Percentiles rank a stretch among this genome's conserved stretches.
Evolutionary conservation across 2,888 invertebrate species (phyloP).

Genomic region (Vanessa cardui): DNA sequence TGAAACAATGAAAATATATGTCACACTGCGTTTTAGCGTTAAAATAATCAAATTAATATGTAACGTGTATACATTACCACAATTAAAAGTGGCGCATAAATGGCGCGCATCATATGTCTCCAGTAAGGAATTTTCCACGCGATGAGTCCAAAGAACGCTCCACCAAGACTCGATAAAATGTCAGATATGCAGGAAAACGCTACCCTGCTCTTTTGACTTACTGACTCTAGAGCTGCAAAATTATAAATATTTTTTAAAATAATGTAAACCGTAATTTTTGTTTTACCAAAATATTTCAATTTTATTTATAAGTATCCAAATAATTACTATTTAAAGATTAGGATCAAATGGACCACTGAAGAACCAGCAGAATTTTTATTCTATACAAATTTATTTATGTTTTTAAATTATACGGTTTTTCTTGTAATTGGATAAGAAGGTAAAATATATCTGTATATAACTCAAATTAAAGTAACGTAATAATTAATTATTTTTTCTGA

Average conservation of each 20-base stretch:
- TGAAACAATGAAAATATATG: no score
- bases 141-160: conserved; percentile 85
- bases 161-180: conserved; percentile 81
- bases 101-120: conserved; percentile 85
- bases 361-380: not conserved
- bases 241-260: not conserved
- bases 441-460: no score
- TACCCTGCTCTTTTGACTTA: conserved; percentile 71
- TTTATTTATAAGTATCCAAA: no score
- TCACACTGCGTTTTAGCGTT: no score
- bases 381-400: no score
- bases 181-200: conserved; percentile 71
- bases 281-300: not conserved
- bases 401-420: no score
- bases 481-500: no score
- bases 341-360: not conserved
- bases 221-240: conserved; percentile 64
- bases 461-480: no score
- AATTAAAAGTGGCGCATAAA: conserved; percentile 87
- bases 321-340: no score
- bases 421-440: no score
- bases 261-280: not conserved
- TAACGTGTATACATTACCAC: conserved; percentile 54
- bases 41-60: not conserved
- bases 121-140: conserved; percentile 89